Percentiles rank a stretch among this genome's conserved stretches.
These are phyloP conservation scores for Stercorarius parasiticus DNA, from an alignment of 2,113 vertebrate genomes.

Conservation along the genomic window DNA sequence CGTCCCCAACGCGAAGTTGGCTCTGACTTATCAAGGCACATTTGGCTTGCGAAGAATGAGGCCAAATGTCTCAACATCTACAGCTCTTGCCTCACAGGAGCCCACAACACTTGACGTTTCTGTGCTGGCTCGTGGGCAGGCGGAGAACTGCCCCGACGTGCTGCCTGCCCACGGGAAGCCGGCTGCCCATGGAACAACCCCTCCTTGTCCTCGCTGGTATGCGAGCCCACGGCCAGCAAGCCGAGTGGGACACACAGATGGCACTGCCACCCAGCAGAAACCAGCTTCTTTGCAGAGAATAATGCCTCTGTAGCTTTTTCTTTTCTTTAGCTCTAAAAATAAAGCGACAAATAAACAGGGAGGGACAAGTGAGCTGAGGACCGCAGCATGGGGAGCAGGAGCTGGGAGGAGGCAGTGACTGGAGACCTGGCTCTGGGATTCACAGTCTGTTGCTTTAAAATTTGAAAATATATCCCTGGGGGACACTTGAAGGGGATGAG, in stretches of 20 bases:
- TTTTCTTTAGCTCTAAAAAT: not conserved
- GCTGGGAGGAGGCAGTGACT: not conserved
- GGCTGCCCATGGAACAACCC: not conserved
- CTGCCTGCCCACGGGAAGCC: not conserved
- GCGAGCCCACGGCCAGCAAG: not conserved
- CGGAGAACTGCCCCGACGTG: not conserved
- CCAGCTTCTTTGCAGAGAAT: not conserved
- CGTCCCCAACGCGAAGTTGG: not conserved
- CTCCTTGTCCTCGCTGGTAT: not conserved
- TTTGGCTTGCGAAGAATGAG: not conserved
- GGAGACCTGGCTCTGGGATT: not conserved
- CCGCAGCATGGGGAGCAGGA: rapidly evolving
- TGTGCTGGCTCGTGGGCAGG: not conserved
- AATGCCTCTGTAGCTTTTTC: not conserved
- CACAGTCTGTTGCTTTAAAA: not conserved
- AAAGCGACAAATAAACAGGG: not conserved
- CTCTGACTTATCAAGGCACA: constrained; percentile 25
- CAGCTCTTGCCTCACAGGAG: not conserved
- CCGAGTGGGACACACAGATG: not conserved
- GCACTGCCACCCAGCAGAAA: not conserved
- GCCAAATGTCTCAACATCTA: not conserved
- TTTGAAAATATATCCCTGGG: not conserved
- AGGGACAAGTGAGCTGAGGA: not conserved
- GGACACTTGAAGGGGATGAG: not conserved
- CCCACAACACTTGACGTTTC: not conserved